Conservation (phyloP, 2,888 invertebrate species). For the Hirtodrosophila duncani region DNA sequence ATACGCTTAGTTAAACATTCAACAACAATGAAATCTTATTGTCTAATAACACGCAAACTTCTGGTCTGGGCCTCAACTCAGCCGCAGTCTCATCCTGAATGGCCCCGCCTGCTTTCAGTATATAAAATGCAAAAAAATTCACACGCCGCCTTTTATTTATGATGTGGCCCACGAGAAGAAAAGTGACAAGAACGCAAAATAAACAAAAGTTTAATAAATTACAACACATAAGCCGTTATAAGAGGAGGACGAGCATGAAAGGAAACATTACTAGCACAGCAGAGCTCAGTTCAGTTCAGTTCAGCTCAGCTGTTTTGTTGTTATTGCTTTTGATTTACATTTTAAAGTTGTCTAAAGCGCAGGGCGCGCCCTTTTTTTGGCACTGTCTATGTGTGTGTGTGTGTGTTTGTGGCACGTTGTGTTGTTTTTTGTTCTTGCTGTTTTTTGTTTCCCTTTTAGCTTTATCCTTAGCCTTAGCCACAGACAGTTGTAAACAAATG, state of each 20-base stretch:
- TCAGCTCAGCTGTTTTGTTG: constrained; percentile 28
- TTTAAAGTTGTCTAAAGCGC: constrained; percentile 16
- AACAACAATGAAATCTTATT: constrained; percentile 49
- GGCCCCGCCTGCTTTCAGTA: neutral
- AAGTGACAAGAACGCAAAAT: constrained; percentile 29
- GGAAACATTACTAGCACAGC: neutral
- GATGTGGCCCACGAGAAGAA: constrained; percentile 3
- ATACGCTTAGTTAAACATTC: constrained; percentile 34
- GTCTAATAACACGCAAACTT: constrained; percentile 43
- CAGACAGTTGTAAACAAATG: constrained; percentile 55
- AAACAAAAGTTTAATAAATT: constrained; percentile 54
- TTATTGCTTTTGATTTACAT: constrained; percentile 28
- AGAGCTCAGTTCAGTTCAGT: no score
- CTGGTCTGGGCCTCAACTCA: constrained; percentile 8
- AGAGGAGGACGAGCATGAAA: neutral
- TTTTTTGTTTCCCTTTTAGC: constrained; percentile 12
- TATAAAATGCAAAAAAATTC: neutral
- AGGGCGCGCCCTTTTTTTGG: constrained; percentile 59
- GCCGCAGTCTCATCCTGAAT: no score
- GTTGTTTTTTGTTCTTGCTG: constrained; percentile 5
- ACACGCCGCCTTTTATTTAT: constrained; percentile 34
- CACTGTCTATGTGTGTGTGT: constrained; percentile 6
- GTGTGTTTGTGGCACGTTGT: neutral
- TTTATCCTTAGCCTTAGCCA: no score
- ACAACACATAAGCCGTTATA: constrained; percentile 36